A percentile compares a stretch with the other conserved stretches of the same genome.
Evolutionary conservation across 2,888 invertebrate genomes (phyloP).

Genomic region (Eugnorisma glareosa): DNA sequence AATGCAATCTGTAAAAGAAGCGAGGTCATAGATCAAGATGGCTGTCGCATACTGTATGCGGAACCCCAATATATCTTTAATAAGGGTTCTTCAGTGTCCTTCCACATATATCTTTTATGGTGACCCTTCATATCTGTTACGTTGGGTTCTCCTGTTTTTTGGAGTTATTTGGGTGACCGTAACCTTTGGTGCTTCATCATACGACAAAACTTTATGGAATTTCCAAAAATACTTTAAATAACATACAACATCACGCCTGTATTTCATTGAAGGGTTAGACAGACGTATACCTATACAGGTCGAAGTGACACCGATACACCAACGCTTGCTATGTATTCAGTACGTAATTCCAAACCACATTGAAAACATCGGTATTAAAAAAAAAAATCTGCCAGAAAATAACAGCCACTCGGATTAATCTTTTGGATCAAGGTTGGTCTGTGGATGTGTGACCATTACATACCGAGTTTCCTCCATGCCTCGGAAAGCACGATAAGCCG

Average conservation of each 20-base stretch:
- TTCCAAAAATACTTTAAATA: neutral
- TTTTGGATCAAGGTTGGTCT: no score
- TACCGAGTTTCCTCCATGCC: no score
- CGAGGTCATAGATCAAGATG: conserved; percentile 56
- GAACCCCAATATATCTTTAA: conserved; percentile 66
- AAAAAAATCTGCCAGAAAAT: no score
- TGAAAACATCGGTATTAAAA: no score
- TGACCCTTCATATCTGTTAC: conserved; percentile 55
- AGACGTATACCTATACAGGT: neutral
- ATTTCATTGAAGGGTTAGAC: neutral
- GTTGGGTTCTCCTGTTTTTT: conserved; percentile 15
- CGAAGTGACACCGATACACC: no score
- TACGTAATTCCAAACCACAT: no score
- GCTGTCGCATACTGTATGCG: conserved; percentile 48
- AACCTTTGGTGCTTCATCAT: conserved; percentile 20
- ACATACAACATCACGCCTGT: neutral
- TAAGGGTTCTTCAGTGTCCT: conserved; percentile 63
- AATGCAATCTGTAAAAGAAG: conserved; percentile 55
- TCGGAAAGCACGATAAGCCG: no score
- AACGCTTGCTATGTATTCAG: no score
- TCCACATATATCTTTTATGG: conserved; percentile 48
- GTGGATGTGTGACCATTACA: no score
- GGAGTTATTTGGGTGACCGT: conserved; percentile 39
- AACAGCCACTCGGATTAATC: no score
- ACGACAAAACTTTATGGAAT: neutral